Base-by-base conservation (phyloP, 2,113 vertebrate species). In the Alethe diademata region DNA sequence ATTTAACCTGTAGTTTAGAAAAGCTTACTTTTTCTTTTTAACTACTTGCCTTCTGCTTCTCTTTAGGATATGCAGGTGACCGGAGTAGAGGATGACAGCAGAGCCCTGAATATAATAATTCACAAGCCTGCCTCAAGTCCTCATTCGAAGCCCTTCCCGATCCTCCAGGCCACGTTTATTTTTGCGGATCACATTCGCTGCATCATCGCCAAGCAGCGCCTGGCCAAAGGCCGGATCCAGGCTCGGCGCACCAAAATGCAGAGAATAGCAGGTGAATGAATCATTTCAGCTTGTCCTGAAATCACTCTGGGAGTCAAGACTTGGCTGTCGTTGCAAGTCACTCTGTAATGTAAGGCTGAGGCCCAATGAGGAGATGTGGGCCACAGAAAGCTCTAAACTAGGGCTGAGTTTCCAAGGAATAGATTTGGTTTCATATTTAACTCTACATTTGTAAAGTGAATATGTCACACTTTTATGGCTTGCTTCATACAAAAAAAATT, bases 101-200 rank as follows among this genome's bases (percentile, higher is more conserved):
- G 99, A 54, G 99, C 99, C 35, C 96, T 99, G 86, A 99, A 99
- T 88, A 99, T 99, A 22, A 98, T 98, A 31, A 99, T 99, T 91
- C 99, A 99, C 92, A 99, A 99, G 93, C 99, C 99, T 50, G 98
- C 99, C 7, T 99, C 99, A 51, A 99, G 99, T 95, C 99, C 99
- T 12, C 99, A 99, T 13, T 99, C 99, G 16, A 99, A 99, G 96
- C 99, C 99, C 29, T 98, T 99, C 94, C 99, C 99, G 20, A 99
- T 99, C 95, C 99, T 99, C n/a, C 99, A 99, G 97, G 99, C 99
- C 84, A 99, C 98, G 17, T 99, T 99, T 45, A 97, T 99, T 83
- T 99, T 99, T 67, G 99, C 99, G 0, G 99, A 99, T 96, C 99
- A 99, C 92, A 99, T 99, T 91, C 99, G 99, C 94, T 99, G 99